These are phyloP conservation scores for Hyla sarda DNA, from an alignment of 2,113 vertebrate species.

Conservation along the genomic window DNA sequence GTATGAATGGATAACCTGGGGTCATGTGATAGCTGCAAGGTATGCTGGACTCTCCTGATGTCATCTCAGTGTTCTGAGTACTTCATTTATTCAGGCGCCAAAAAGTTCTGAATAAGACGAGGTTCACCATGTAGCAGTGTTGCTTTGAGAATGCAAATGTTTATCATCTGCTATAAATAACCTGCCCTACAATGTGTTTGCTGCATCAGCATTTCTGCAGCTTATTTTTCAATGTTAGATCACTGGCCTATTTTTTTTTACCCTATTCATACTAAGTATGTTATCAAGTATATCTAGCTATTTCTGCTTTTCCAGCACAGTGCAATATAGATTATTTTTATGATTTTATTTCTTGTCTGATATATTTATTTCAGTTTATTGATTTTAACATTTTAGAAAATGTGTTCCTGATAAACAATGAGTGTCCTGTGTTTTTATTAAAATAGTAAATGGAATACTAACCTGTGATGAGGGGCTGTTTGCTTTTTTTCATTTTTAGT, in stretches of 20 bases:
- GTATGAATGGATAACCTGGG: no score
- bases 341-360: conserved; percentile 27
- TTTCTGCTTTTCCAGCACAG: conserved; percentile 3
- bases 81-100: no score
- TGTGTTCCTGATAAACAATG: neutral
- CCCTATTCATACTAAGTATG: conserved; percentile 42
- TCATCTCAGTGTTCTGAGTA: no score
- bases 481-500: neutral
- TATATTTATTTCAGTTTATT: neutral
- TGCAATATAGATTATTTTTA: conserved; percentile 2
- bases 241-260: conserved; percentile 49
- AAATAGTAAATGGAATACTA: neutral
- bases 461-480: neutral
- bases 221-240: conserved; percentile 44
- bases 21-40: no score
- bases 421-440: neutral
- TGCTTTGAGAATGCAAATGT: conserved; percentile 42
- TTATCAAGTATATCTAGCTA: conserved; percentile 27
- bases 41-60: no score
- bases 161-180: conserved; percentile 49
- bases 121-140: neutral
- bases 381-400: conserved; percentile 7
- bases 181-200: conserved; percentile 42
- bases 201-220: conserved; percentile 29
- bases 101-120: no score